These are phyloP conservation scores for Grus americana DNA, from an alignment of 2,113 vertebrate species.

Conservation along the genomic window DNA sequence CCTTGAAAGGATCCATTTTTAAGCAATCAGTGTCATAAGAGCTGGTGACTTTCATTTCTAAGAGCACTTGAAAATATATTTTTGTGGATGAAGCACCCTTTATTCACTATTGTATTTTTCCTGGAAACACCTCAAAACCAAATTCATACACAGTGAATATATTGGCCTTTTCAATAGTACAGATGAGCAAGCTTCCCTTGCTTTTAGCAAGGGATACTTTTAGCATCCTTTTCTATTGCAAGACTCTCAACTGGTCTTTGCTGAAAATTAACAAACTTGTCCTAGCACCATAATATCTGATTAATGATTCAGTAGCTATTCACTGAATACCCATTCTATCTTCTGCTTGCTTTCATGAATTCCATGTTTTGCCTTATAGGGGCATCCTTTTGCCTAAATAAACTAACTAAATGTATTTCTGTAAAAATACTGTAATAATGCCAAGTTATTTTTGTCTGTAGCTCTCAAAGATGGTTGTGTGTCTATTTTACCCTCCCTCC, in stretches of 20 bases:
- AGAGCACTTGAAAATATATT: neutral
- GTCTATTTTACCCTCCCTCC: neutral
- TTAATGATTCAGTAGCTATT: neutral
- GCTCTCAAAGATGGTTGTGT: neutral
- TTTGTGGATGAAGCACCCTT: neutral
- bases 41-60: slow-evolving; percentile 12
- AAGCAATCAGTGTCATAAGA: slow-evolving; percentile 17
- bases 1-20: slow-evolving; percentile 22
- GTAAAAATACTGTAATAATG: neutral
- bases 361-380: neutral
- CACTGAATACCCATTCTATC: fast-evolving
- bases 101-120: slow-evolving; percentile 32
- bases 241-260: neutral
- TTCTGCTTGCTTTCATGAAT: neutral
- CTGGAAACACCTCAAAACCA: neutral
- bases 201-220: neutral
- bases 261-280: neutral
- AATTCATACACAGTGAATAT: neutral
- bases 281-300: neutral
- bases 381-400: neutral
- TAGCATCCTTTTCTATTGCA: neutral
- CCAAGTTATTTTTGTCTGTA: neutral
- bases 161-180: neutral
- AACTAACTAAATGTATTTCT: neutral
- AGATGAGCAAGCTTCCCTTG: neutral